Percentiles rank a stretch among this genome's conserved stretches.
phyloP scores from a whole-genome alignment of 2,888 invertebrate species.

The Prenolepis imparis region DNA sequence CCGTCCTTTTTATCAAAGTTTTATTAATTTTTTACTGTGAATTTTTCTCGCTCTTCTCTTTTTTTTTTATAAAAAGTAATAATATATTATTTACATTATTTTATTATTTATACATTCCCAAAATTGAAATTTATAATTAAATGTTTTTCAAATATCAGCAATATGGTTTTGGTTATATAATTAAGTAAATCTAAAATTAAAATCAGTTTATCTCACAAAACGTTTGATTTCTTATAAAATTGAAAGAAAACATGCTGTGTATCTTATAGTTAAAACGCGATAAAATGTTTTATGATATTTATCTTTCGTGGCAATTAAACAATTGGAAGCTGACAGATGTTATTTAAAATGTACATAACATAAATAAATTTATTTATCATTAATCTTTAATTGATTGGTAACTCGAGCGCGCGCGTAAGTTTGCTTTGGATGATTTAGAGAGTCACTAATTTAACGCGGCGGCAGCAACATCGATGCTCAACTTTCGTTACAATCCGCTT shows the following conservation, averaged over 20 bases:
- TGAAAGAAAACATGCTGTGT: too few relatives aligned
- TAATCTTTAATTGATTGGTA: constrained; percentile 2
- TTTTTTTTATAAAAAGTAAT: not conserved
- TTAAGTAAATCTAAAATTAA: not conserved
- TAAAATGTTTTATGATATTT: not conserved
- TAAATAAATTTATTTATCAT: constrained; percentile 41
- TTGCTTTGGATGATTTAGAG: constrained; percentile 42
- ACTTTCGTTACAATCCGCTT: constrained; percentile 38
- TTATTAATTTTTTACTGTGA: constrained; percentile 23
- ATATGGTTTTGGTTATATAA: not conserved
- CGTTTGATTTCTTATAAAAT: not conserved
- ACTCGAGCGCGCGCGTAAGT: not conserved
- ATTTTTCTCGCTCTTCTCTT: not conserved
- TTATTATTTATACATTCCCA: not conserved
- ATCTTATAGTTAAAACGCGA: not conserved
- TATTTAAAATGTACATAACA: not conserved
- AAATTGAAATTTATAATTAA: constrained; percentile 12
- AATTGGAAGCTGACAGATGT: not conserved
- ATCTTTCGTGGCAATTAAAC: not conserved
- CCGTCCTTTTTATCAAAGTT: not conserved
- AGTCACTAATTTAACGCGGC: constrained; percentile 36
- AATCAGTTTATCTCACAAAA: not conserved
- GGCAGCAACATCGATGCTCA: constrained; percentile 45
- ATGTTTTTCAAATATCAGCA: not conserved
- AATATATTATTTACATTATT: constrained; percentile 18